Evolutionary conservation across 1,140 invertebrate genomes (phyloP), one percentile per base, ranked within the genome.

Genomic region (Linepithema humile): DNA sequence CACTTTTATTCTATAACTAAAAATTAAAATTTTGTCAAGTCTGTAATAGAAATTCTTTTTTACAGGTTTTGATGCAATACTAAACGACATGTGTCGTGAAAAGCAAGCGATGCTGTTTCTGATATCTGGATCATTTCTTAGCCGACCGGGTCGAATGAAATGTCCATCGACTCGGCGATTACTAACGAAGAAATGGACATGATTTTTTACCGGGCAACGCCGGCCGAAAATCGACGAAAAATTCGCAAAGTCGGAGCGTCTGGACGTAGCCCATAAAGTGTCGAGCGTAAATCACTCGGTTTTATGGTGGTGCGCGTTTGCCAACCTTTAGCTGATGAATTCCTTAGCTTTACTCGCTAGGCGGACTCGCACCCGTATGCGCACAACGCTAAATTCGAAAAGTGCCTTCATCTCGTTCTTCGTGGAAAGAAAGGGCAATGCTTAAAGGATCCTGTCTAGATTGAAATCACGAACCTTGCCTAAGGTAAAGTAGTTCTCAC

Each of bases 271-370:
- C 91, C 93, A 94, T 94, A 94, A 94, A 94, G 91, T 93, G 93
- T 94, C 93, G 90, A 80, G 88, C 91, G 93, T 94, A 94, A 94
- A 94, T 94, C 94, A 94, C 88, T 92, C 45, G 91, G 91, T 94
- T 94, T 94, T 94, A 94, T 94, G 93, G 93, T 94, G 92, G 91
- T 92, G 91, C 92, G 89, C 92, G 93, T 93, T 94, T 92, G 90
- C 93, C 92, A 94, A 93, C 92, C 93, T 94, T 93, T 91, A 82
- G 91, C 93, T 94, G 94, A 94, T 94, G 94, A 94, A 94, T 94
- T 94, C 93, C 93, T 93, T n/a, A n/a, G n/a, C n/a, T n/a, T n/a
- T 86, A 91, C 87, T 88, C 91, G 88, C 65, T 48, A 23, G 89
- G 83, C 87, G 84, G 88, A 89, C 88, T 77, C 85, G 88, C 70